phyloP scores from a whole-genome alignment of 2,797 vertebrate genomes.

The Urocyon cinereoargenteus region DNA sequence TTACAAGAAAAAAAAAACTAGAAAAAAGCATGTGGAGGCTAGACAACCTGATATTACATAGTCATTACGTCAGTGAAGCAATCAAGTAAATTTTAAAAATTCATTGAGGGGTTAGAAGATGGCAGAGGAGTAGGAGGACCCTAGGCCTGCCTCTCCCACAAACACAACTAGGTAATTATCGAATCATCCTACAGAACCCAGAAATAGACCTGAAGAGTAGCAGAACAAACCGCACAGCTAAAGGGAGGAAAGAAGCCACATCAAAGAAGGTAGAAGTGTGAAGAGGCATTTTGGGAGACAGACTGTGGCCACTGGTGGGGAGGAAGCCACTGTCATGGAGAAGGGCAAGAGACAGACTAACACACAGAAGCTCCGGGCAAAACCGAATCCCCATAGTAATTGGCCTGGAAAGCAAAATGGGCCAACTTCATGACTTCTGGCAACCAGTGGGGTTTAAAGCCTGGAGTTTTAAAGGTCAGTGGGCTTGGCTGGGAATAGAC shows the following conservation, averaged over 20 bases:
- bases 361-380: neutral
- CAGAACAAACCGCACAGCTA: neutral
- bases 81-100: neutral
- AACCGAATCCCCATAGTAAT: neutral
- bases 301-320: neutral
- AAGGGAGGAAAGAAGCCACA: neutral
- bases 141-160: neutral
- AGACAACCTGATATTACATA: too few species aligned
- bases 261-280: neutral
- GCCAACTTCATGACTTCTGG: neutral
- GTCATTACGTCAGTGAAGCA: neutral
- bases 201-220: neutral
- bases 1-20: too few species aligned
- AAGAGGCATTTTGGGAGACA: neutral
- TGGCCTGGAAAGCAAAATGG: neutral
- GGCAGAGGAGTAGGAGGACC: neutral
- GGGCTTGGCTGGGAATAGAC: neutral
- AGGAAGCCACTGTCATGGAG: neutral
- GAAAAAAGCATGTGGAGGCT: too few species aligned
- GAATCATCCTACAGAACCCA: neutral
- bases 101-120: neutral
- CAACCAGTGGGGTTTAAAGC: neutral
- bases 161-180: neutral
- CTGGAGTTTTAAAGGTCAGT: neutral
- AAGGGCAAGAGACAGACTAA: neutral